Evolutionary conservation across 2,888 invertebrate species (phyloP), one percentile per base, ranked within the genome.

Genomic region (Temnothorax ravouxi): DNA sequence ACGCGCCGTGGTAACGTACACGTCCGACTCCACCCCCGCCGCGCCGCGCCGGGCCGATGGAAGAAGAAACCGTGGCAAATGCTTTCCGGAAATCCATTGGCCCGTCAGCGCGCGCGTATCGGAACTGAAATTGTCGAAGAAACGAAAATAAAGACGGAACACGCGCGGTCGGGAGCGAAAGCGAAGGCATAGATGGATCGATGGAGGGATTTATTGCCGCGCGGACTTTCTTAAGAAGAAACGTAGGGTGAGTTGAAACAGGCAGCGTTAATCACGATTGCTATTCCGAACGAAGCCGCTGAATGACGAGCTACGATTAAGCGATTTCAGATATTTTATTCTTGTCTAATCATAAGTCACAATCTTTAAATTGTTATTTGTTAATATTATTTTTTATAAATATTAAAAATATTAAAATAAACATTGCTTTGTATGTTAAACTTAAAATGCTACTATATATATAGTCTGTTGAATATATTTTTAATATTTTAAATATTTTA

Each of bases 21-120:
- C 85, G 84, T 84, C 87, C 88, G 79, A 85, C 83, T 88, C 77
- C 25, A 21, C 41, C 66, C 62, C 5, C 34, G 75, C 41, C 25
- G n/a, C n/a, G n/a, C n/a, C n/a, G n/a, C n/a, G n/a, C n/a, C 38
- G n/a, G n/a, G 21, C 64, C 62, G 52, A 75, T 64, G 84, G 86
- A 75, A 67, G 86, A 89, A 90, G 89, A 90, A 90, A 88, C 85
- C 83, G 85, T 90, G 84, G 88, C 89, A 85, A 89, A 90, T 89
- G 90, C 80, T 87, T 88, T 85, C 89, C 90, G 90, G 89, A 90
- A 90, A 89, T 67, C 86, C 90, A 90, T 88, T 89, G 90, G 89
- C 85, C 88, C 86, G 89, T 90, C 89, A 87, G 88, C 86, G 72
- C 34, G 75, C 80, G 64, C 85, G 86, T 86, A 86, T 86, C 84